Conservation (phyloP, 2,888 invertebrate genomes). For the Drosophila percnosoma region DNA sequence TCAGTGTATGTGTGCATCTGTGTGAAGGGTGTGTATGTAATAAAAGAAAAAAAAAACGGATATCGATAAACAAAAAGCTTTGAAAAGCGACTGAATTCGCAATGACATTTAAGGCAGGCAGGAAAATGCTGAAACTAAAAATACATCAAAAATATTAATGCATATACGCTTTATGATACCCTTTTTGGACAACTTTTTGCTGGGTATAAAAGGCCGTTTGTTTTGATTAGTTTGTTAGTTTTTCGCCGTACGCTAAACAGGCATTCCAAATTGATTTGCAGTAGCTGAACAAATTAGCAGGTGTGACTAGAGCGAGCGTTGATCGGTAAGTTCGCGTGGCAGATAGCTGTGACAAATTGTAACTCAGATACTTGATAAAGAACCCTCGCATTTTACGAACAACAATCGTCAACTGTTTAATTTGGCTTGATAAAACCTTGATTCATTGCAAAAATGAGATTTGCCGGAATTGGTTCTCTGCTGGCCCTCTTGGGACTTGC, state of each 20-base stretch:
- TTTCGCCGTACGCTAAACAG: not conserved
- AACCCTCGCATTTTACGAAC: not conserved
- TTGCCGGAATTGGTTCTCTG: not conserved
- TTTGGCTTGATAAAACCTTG: not conserved
- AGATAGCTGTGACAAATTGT: not conserved
- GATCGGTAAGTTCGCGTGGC: not conserved
- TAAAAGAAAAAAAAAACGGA: constrained; percentile 26
- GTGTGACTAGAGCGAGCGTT: not conserved
- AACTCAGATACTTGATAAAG: not conserved
- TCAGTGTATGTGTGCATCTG: not conserved
- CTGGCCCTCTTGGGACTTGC: not conserved
- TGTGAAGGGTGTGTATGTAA: constrained; percentile 7
- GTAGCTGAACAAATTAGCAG: constrained; percentile 1
- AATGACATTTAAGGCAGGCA: constrained; percentile 4
- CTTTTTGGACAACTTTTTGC: not conserved
- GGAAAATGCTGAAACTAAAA: not conserved
- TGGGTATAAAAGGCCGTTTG: not conserved
- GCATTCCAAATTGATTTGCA: constrained; percentile 3
- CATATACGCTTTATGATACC: not conserved
- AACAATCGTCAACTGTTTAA: not conserved
- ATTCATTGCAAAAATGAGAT: constrained; percentile 17
- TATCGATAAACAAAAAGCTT: constrained; percentile 21
- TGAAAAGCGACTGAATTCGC: constrained; percentile 4
- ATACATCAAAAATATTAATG: not conserved
- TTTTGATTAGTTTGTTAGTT: not conserved